phyloP scores from a whole-genome alignment of 2,888 invertebrate genomes.

The Baccha elongata region DNA sequence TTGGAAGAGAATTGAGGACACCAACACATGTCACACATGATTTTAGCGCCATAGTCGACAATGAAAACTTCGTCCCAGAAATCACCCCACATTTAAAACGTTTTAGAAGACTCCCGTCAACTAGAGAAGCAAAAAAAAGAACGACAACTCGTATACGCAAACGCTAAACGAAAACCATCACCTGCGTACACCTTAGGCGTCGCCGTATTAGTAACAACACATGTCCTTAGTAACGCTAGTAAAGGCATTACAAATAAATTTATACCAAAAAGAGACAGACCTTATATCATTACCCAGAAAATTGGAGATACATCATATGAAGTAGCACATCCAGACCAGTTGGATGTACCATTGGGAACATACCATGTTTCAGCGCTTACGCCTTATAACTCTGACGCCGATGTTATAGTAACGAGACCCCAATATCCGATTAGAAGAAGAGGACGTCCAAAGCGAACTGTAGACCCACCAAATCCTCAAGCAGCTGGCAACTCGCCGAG shows the following conservation, averaged over 20 bases:
- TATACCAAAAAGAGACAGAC: slow-evolving; percentile 6
- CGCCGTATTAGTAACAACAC: too few relatives aligned
- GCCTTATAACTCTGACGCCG: not conserved
- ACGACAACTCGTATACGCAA: too few relatives aligned
- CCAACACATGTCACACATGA: too few relatives aligned
- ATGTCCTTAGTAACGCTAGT: not conserved
- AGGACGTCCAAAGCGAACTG: slow-evolving; percentile 1
- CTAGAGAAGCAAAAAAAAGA: too few relatives aligned
- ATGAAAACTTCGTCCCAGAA: too few relatives aligned
- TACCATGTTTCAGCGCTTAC: slow-evolving; percentile 4
- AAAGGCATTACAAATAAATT: not conserved
- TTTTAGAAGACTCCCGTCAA: too few relatives aligned
- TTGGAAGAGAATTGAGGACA: too few relatives aligned
- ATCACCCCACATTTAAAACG: too few relatives aligned
- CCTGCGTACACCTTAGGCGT: too few relatives aligned
- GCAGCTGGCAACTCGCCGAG: not conserved
- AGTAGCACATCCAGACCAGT: not conserved
- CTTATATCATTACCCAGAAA: not conserved
- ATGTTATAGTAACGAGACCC: not conserved
- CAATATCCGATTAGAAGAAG: slow-evolving; percentile 9
- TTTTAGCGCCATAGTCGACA: too few relatives aligned
- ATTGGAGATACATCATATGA: not conserved
- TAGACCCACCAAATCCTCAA: not conserved
- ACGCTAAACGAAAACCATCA: too few relatives aligned
- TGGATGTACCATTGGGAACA: not conserved